These are phyloP conservation scores for Falco berigora DNA, from an alignment of 2,797 vertebrate species.

Conservation along the genomic window DNA sequence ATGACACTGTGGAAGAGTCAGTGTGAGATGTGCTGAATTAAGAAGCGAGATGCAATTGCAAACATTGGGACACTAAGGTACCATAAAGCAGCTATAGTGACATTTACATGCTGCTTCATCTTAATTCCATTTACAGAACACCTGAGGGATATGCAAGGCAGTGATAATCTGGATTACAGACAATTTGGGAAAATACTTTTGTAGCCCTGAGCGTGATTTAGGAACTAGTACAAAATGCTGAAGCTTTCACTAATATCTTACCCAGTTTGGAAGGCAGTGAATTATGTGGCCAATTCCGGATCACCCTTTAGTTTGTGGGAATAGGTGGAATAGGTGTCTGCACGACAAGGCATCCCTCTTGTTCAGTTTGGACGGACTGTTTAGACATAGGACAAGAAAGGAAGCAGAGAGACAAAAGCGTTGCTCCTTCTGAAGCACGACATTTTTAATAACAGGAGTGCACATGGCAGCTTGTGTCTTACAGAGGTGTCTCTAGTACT, in stretches of 20 bases:
- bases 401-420: background rate
- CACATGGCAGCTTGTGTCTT: background rate
- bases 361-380: background rate
- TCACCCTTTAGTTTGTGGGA: background rate
- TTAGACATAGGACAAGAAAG: background rate
- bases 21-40: background rate
- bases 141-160: background rate
- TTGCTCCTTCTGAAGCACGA: background rate
- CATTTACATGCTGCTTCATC: background rate
- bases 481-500: background rate
- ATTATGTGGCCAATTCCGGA: background rate
- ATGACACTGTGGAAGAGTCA: background rate
- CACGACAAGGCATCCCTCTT: background rate
- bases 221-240: background rate
- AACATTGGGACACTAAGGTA: background rate
- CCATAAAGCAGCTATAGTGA: background rate
- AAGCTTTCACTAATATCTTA: background rate
- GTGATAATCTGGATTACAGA: background rate
- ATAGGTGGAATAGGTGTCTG: background rate
- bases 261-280: background rate
- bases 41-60: background rate
- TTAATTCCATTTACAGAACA: background rate
- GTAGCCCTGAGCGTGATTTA: background rate
- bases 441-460: background rate
- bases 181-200: background rate